These are phyloP conservation scores for Conopomorpha cramerella DNA, from an alignment of 1,140 invertebrate species.

Conservation along the genomic window DNA sequence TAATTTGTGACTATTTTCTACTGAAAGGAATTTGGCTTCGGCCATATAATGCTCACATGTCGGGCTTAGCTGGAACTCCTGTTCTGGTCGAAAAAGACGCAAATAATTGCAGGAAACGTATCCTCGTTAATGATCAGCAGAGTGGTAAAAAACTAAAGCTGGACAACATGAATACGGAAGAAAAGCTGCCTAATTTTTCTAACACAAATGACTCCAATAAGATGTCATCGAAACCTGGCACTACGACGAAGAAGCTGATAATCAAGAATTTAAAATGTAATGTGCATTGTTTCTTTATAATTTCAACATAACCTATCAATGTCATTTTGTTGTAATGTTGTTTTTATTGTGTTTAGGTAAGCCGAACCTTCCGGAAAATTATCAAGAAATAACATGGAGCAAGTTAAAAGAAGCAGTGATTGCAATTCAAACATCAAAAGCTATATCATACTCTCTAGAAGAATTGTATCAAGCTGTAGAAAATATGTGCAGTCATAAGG, in stretches of 20 bases:
- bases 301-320: constrained; percentile 39
- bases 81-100: constrained; percentile 62
- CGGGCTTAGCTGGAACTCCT: constrained; percentile 64
- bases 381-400: constrained; percentile 92
- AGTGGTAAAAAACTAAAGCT: constrained; percentile 54
- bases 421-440: constrained; percentile 91
- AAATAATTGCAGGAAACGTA: constrained; percentile 58
- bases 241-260: constrained; percentile 85
- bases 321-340: constrained; percentile 3
- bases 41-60: constrained; percentile 70
- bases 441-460: constrained; percentile 90
- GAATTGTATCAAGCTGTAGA: constrained; percentile 96
- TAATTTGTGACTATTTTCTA: too few relatives aligned
- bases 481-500: constrained; percentile 96
- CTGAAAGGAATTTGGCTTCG: too few relatives aligned
- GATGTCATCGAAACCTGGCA: constrained; percentile 76
- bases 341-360: constrained; percentile 74
- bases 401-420: constrained; percentile 91
- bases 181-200: constrained; percentile 83
- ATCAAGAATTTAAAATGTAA: constrained; percentile 96
- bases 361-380: constrained; percentile 92
- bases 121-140: constrained; percentile 44
- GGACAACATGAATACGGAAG: constrained; percentile 58
- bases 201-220: constrained; percentile 71
- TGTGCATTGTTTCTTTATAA: constrained; percentile 24